Evolutionary conservation across 2,797 vertebrate species (phyloP).

Genomic region (Agapornis canus): DNA sequence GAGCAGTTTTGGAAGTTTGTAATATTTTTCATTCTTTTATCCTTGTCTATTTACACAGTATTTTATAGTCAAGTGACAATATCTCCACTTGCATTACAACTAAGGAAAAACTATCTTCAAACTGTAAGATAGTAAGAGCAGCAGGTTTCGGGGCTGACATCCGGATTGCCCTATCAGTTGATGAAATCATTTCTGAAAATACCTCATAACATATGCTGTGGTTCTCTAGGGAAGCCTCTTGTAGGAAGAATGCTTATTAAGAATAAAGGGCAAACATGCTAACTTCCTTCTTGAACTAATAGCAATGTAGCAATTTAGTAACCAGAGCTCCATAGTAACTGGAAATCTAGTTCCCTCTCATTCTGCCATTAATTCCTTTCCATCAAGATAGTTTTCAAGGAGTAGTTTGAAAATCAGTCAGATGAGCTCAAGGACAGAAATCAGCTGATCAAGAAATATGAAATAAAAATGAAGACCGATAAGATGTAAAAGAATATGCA

Average conservation of each 20-base stretch:
- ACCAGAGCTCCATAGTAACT: neutral
- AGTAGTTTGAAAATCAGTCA: neutral
- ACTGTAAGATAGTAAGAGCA: neutral
- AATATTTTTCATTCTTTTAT: neutral
- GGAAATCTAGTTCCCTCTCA: neutral
- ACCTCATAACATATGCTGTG: neutral
- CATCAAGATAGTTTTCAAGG: neutral
- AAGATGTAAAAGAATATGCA: neutral
- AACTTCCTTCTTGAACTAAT: neutral
- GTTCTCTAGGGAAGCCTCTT: neutral
- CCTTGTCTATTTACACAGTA: neutral
- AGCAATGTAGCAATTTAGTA: neutral
- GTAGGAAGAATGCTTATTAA: neutral
- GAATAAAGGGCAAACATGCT: neutral
- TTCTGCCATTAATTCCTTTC: neutral
- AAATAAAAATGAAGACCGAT: slow-evolving; percentile 24
- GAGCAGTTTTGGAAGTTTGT: neutral
- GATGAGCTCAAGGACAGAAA: neutral
- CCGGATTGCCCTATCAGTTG: neutral
- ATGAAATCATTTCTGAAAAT: neutral
- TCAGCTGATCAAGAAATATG: neutral
- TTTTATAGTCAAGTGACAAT: neutral
- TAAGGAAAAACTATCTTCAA: neutral
- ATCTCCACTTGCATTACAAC: neutral
- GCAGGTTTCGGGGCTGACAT: neutral